phyloP scores from a whole-genome alignment of 2,113 vertebrate species.

The Pelusios castaneus region DNA sequence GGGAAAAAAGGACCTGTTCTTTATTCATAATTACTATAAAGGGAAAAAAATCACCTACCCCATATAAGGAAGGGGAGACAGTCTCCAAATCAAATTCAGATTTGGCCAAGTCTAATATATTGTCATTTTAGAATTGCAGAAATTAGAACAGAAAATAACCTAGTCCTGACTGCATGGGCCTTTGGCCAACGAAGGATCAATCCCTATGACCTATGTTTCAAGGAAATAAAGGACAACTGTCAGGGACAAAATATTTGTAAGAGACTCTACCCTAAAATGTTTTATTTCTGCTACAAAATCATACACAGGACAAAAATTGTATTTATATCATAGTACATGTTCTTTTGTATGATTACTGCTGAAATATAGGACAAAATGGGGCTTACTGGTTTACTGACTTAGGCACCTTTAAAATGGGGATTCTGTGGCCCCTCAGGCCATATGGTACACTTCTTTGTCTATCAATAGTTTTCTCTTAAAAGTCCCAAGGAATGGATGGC shows the following conservation, averaged over 20 bases:
- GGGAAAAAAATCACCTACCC: neutral
- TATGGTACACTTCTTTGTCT: neutral
- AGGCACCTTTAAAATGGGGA: accelerated
- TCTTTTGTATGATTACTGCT: neutral
- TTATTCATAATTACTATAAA: too few relatives aligned
- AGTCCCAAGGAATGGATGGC: neutral
- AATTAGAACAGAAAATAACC: neutral
- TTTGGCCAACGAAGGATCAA: neutral
- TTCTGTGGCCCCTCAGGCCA: neutral
- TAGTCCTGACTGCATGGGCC: neutral
- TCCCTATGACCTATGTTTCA: neutral
- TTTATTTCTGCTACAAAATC: neutral
- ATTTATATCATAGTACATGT: conserved; percentile 6
- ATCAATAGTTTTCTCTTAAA: too few relatives aligned
- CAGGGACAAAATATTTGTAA: neutral
- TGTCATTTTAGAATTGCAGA: neutral
- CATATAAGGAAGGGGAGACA: neutral
- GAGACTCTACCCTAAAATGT: neutral
- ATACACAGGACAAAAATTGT: neutral
- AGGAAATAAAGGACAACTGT: neutral
- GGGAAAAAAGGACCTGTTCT: neutral
- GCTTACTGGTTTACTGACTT: neutral
- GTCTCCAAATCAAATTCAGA: neutral
- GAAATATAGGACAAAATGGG: neutral
- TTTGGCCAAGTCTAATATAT: neutral